Evolutionary conservation across 2,888 invertebrate species (phyloP), one percentile per base, ranked within the genome.

Genomic region (Ischnus inquisitorius): DNA sequence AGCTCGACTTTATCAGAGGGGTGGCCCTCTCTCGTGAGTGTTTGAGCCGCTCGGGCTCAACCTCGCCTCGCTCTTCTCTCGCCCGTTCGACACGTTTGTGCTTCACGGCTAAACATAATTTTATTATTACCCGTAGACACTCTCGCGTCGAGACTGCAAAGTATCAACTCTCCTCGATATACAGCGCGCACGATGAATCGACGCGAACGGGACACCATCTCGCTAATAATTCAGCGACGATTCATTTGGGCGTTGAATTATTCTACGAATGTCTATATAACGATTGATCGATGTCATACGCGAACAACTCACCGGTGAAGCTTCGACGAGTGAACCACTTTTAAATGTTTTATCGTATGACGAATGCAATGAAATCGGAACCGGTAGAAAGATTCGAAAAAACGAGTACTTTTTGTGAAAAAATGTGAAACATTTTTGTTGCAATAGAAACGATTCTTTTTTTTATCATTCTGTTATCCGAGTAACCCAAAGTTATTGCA

Each of bases 1-100:
- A 80, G 71, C 48, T 90, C 89, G 87, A 87, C 87, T 82, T 77
- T 71, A 82, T 77, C 82, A 77, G 71, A 67, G 69, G 71, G 65
- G 72, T 46, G 25, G 34, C 41, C 28, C 39, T 22, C 41, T 5
- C 54, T 8, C 54, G 41, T 12, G 41, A 39, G 28, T 2, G 41
- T 39, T 34, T 57, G 54, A 19, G 51, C 14, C 25, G n/a, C 43
- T 2, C 67, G 43, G 46, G 34, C 68, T 51, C 68, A 19, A n/a
- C 51, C 25, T n/a, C 28, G 1, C 54, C 16, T 12, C 39, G 10
- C 19, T 19, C 19, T 51, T 19, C 19, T 19, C 4, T 51, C 69
- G 34, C 51, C 76, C 65, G 34, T 77, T 77, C 76, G 69, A 82
- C 81, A 71, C 71, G 78, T 71, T 51, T 34, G 62, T 68, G 48